Percentiles rank a stretch among this genome's conserved stretches.
These are phyloP conservation scores for Chironomus tepperi DNA, from an alignment of 1,140 invertebrate species.

Conservation along the genomic window DNA sequence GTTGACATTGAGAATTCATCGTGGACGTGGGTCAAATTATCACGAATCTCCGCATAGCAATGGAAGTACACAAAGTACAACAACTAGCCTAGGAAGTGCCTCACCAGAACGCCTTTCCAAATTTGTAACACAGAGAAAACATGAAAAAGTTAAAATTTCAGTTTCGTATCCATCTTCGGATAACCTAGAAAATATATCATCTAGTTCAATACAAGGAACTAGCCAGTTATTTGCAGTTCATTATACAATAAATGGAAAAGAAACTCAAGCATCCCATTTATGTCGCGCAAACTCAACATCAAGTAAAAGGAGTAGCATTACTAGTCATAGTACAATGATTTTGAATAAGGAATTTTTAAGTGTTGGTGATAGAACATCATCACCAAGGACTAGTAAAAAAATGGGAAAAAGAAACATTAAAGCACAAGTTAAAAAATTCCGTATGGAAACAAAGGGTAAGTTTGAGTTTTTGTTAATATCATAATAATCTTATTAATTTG, in stretches of 20 bases:
- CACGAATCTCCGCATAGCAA: slow-evolving; percentile 47
- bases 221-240: slow-evolving; percentile 48
- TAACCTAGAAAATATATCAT: slow-evolving; percentile 46
- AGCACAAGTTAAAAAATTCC: slow-evolving; percentile 72
- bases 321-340: not conserved
- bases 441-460: slow-evolving; percentile 45
- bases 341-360: slow-evolving; percentile 41
- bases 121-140: slow-evolving; percentile 42
- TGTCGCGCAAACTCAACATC: slow-evolving; percentile 25
- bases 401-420: slow-evolving; percentile 70
- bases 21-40: slow-evolving; percentile 55
- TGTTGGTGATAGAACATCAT: slow-evolving; percentile 37
- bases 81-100: slow-evolving; percentile 45
- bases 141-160: slow-evolving; percentile 65
- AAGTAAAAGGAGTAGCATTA: slow-evolving; percentile 29
- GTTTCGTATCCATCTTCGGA: slow-evolving; percentile 67
- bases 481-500: no score
- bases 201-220: slow-evolving; percentile 35
- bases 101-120: slow-evolving; percentile 46
- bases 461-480: not conserved
- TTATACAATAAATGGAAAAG: slow-evolving; percentile 48
- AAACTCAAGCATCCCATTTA: slow-evolving; percentile 34
- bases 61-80: slow-evolving; percentile 45
- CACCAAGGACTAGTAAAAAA: slow-evolving; percentile 45
- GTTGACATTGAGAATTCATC: slow-evolving; percentile 78